phyloP scores from a whole-genome alignment of 2,797 vertebrate species.

The Tangara arthus region DNA sequence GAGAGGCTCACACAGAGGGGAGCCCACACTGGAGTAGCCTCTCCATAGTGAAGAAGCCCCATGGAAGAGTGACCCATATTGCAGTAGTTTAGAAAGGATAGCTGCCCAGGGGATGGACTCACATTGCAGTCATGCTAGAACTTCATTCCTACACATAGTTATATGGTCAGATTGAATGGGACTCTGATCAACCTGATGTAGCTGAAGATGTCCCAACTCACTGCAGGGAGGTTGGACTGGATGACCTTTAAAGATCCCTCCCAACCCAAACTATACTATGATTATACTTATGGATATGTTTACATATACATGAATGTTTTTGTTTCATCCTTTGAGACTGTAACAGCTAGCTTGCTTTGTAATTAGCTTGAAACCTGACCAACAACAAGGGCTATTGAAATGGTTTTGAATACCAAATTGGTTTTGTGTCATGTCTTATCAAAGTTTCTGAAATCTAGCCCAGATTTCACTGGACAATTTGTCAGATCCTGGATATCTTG shows the following conservation, averaged over 20 bases:
- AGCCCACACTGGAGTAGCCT: background rate
- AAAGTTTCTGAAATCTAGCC: slow-evolving; percentile 24
- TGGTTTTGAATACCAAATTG: background rate
- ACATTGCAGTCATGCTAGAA: background rate
- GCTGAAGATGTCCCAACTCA: background rate
- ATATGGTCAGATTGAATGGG: background rate
- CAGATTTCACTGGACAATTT: slow-evolving; percentile 21
- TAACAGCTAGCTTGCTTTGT: background rate
- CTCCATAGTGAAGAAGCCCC: background rate
- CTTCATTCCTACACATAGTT: background rate
- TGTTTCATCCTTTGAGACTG: background rate
- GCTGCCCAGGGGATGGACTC: background rate
- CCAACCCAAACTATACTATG: background rate
- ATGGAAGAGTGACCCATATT: background rate
- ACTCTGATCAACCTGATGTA: background rate
- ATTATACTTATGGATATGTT: background rate
- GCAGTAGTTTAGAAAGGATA: background rate
- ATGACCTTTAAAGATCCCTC: background rate
- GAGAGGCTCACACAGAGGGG: background rate
- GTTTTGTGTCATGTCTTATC: slow-evolving; percentile 2
- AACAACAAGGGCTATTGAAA: background rate
- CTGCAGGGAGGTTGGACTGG: background rate
- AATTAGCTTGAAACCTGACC: slow-evolving; percentile 19
- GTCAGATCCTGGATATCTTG: background rate
- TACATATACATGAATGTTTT: background rate